Percentiles rank a stretch among this genome's conserved stretches.
Conservation (phyloP, 2,888 invertebrate genomes). For the Helleia helle region DNA sequence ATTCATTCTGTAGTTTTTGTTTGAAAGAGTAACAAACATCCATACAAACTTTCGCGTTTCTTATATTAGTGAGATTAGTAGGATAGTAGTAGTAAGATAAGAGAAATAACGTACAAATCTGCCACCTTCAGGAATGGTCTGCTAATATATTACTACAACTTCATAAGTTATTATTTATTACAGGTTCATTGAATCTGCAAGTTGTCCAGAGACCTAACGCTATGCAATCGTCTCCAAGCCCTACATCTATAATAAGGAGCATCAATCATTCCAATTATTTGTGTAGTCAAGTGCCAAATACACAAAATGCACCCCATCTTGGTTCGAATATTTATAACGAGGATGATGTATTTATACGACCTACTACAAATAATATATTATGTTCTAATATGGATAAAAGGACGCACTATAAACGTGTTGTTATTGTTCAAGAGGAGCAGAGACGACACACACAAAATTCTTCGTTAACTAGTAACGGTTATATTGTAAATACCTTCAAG, state of each 20-base stretch:
- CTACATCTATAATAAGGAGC: constrained; percentile 58
- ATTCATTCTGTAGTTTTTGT: too few species aligned
- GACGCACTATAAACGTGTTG: constrained; percentile 40
- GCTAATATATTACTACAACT: too few species aligned
- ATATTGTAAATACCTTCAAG: constrained; percentile 28
- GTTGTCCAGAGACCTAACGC: constrained; percentile 44
- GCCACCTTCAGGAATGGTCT: too few species aligned
- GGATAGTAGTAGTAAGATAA: too few species aligned
- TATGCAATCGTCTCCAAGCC: constrained; percentile 61
- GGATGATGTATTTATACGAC: constrained; percentile 32
- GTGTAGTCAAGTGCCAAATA: constrained; percentile 44
- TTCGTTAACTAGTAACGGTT: constrained; percentile 21
- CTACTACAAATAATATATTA: constrained; percentile 28
- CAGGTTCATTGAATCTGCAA: constrained; percentile 44
- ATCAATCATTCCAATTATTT: constrained; percentile 65
- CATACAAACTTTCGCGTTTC: too few species aligned
- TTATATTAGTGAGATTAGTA: too few species aligned
- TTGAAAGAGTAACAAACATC: too few species aligned
- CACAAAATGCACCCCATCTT: constrained; percentile 24
- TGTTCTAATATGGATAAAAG: constrained; percentile 22
- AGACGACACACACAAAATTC: too few species aligned
- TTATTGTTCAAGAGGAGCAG: too few species aligned
- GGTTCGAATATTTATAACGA: constrained; percentile 16
- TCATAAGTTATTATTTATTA: constrained; percentile 17
- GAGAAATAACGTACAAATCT: too few species aligned